Evolutionary conservation across 2,797 vertebrate species (phyloP).

Genomic region (Lindbergichthys nudifrons): DNA sequence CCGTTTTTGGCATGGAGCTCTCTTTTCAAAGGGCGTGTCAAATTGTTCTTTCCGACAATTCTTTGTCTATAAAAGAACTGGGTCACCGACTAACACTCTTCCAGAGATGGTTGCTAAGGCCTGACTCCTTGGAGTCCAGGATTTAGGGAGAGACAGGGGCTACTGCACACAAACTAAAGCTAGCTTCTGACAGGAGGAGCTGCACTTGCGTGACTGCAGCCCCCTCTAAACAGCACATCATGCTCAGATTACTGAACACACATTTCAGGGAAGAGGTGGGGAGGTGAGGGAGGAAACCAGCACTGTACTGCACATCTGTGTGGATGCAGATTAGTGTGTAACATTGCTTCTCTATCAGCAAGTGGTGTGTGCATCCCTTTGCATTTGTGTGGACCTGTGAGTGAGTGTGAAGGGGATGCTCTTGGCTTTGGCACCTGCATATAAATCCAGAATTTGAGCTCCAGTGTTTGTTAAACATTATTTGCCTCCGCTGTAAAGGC

Average conservation of each 20-base stretch:
- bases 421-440: constrained; percentile 53
- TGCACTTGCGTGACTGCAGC: constrained; percentile 62
- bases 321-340: constrained; percentile 33
- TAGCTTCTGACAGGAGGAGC: constrained; percentile 62
- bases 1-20: constrained; percentile 56
- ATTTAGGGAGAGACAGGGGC: constrained; percentile 59
- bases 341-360: background rate
- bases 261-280: constrained; percentile 44
- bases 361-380: constrained; percentile 17
- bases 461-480: constrained; percentile 75
- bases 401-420: constrained; percentile 34
- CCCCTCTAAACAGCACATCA: constrained; percentile 63
- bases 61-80: constrained; percentile 76
- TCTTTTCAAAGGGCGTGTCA: constrained; percentile 58
- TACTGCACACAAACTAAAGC: constrained; percentile 64
- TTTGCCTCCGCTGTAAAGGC: constrained; percentile 70
- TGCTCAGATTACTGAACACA: constrained; percentile 66
- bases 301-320: constrained; percentile 33
- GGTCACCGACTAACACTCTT: constrained; percentile 73
- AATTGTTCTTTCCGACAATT: constrained; percentile 72
- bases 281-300: constrained; percentile 39
- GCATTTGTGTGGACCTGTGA: constrained; percentile 1
- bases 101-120: constrained; percentile 63
- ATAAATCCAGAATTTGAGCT: constrained; percentile 60
- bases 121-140: constrained; percentile 57